Base-by-base conservation (phyloP, 2,113 vertebrate genomes). In the Saimiri boliviensis region DNA sequence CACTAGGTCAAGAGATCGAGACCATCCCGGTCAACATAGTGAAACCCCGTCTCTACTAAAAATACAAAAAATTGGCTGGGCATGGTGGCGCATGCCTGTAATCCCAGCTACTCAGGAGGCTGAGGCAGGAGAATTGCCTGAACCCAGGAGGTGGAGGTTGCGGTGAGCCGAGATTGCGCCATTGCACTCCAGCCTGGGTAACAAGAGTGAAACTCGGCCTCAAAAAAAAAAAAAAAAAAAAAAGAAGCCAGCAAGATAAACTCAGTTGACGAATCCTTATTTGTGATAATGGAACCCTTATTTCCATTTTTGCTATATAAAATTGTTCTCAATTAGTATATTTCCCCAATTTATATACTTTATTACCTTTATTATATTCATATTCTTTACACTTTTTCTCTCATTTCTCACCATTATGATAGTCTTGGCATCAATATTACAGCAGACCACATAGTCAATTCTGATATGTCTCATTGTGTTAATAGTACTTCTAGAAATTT, bases 271-370 rank as follows among this genome's bases (percentile, higher is more conserved):
- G 91, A 88, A 45, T 74, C 37, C 84, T 52, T 82, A 21, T 47
- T 47, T 63, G 6, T 63, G 30, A 32, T 32, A 30, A 63, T 14
- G 27, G 60, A 74, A 70, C 66, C 11, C 63, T 95, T 84, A 56
- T 74, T 95, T 92, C 2, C 11, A 79, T 60, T 91, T 95, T 95
- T 95, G 2, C 52, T 13, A 63, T 54, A 89, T 91, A 89, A 96
- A 84, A 80, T 83, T 49, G 3, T 81, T 73, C 37, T 95, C 17
- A 74, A 8, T 68, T 52, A 73, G 35, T 76, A 23, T 60, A 63
- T 54, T 93, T 96, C 68, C 40, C 23, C 3, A 42, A 94, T 56
- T 91, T 45, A 80, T 70, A 37, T 63, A 40, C 4, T 86, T 52
- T 2, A 2, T 95, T 93, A 25, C 19, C 11, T 80, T 70, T 76